phyloP scores from a whole-genome alignment of 2,113 vertebrate species.

The Propithecus coquereli region DNA sequence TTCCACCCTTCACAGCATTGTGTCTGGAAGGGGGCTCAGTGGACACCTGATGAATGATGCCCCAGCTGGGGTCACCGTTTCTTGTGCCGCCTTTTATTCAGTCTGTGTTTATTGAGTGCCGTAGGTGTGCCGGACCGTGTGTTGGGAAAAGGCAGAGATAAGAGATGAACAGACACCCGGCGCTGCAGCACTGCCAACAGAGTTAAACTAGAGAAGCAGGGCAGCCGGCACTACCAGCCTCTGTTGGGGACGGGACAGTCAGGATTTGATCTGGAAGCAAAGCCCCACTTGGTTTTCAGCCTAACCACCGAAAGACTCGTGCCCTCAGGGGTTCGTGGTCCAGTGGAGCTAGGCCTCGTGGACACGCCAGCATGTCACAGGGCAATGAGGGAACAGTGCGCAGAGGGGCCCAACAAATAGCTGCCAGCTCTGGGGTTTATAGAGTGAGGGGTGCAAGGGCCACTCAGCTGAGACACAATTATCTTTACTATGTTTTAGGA shows the following conservation, averaged over 20 bases:
- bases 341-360: neutral
- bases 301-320: neutral
- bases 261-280: neutral
- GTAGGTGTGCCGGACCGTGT: neutral
- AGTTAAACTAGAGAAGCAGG: neutral
- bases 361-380: neutral
- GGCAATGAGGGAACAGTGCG: neutral
- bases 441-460: neutral
- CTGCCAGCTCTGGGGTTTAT: no score
- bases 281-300: neutral
- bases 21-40: neutral
- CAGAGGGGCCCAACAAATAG: neutral
- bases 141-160: neutral
- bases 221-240: no score
- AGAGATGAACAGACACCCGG: neutral
- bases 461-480: neutral
- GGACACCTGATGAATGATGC: neutral
- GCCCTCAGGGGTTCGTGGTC: neutral
- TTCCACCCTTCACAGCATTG: neutral
- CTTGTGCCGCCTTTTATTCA: neutral
- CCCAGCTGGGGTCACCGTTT: neutral
- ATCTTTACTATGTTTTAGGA: neutral
- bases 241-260: neutral
- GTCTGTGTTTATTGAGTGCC: neutral
- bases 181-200: neutral